Evolutionary conservation across 2,113 vertebrate species (phyloP).

Genomic region (Sylvilagus bachmani): DNA sequence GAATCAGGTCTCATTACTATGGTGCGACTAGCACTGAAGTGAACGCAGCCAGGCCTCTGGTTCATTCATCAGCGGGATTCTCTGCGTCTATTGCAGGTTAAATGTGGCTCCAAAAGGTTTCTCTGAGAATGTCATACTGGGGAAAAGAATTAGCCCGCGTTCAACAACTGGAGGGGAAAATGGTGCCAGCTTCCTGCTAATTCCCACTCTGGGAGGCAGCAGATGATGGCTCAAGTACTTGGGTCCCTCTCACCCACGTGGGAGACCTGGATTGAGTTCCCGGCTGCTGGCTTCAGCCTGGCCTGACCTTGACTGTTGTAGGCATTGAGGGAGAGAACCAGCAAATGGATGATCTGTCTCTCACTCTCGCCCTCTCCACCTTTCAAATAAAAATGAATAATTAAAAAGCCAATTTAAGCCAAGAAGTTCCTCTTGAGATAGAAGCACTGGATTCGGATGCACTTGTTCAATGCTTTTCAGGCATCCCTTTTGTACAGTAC

Average conservation of each 20-base stretch:
- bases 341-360: too few relatives aligned
- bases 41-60: not conserved
- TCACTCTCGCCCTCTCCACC: too few relatives aligned
- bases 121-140: conserved; percentile 65
- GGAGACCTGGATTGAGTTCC: too few relatives aligned
- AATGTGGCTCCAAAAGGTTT: conserved; percentile 54
- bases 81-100: conserved; percentile 33
- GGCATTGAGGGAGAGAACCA: too few relatives aligned
- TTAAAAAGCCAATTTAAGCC: too few relatives aligned
- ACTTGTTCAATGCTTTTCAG: not conserved
- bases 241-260: too few relatives aligned
- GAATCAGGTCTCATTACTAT: not conserved
- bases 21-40: not conserved
- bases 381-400: too few relatives aligned
- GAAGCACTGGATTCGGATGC: not conserved
- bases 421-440: not conserved
- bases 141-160: conserved; percentile 66
- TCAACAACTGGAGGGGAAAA: conserved; percentile 66
- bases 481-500: not conserved
- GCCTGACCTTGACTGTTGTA: too few relatives aligned
- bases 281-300: too few relatives aligned
- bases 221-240: too few relatives aligned
- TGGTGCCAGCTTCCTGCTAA: not conserved
- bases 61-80: not conserved
- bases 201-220: too few relatives aligned